Conservation (phyloP, 53 echinoderm and acorn worm species). For the Pentamera pediparva region DNA sequence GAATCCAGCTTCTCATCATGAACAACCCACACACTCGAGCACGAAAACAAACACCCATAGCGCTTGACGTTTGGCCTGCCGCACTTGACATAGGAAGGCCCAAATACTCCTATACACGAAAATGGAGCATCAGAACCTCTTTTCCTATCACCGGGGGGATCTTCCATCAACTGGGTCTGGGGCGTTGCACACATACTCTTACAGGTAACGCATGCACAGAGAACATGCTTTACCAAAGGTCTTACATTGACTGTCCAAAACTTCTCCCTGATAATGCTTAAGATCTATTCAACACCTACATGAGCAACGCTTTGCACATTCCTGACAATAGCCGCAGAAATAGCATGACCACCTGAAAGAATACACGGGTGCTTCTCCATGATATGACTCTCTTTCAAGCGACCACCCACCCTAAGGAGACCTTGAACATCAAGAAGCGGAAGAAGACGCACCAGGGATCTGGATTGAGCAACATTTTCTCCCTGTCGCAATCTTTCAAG, state of each 20-base stretch:
- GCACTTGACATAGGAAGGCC: constrained; percentile 26
- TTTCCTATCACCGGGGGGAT: constrained; percentile 24
- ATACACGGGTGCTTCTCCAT: background rate
- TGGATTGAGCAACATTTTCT: background rate
- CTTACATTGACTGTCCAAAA: no score
- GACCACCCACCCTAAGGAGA: background rate
- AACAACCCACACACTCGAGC: constrained; percentile 24
- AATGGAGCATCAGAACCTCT: constrained; percentile 32
- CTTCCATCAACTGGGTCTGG: constrained; percentile 25
- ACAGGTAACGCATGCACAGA: constrained; percentile 32
- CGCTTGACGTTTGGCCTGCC: constrained; percentile 31
- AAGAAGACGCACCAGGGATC: background rate
- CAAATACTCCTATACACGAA: constrained; percentile 40
- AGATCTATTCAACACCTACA: background rate
- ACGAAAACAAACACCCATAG: constrained; percentile 45
- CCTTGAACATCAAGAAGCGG: background rate
- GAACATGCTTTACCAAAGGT: no score
- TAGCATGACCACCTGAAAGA: background rate
- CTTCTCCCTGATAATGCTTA: background rate
- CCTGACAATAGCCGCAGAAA: background rate
- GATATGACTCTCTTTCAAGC: background rate
- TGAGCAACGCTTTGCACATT: constrained; percentile 6
- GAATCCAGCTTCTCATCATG: constrained; percentile 43
- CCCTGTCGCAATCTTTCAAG: background rate
- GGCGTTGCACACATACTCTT: constrained; percentile 4